Percentiles rank a stretch among this genome's conserved stretches.
These are phyloP conservation scores for Lepus europaeus DNA, from an alignment of 2,113 vertebrate genomes.

Conservation along the genomic window DNA sequence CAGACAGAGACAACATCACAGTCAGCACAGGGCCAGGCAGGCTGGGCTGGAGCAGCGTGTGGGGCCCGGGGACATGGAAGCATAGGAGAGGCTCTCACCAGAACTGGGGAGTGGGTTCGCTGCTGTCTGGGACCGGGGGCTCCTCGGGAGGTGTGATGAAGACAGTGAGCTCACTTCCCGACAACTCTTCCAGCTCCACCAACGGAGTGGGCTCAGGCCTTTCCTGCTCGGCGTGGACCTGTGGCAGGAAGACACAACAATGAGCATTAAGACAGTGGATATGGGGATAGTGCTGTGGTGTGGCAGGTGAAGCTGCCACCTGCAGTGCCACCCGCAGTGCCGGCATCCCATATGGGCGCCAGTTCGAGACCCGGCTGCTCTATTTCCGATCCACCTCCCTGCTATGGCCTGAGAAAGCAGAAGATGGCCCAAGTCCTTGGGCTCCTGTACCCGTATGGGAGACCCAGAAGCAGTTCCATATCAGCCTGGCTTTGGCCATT, in stretches of 20 bases:
- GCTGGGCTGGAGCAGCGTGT: fast-evolving
- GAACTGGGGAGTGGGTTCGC: constrained; percentile 90
- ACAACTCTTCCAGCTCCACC: constrained; percentile 93
- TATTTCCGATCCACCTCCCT: too few species aligned
- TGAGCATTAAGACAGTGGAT: background rate
- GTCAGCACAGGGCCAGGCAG: background rate
- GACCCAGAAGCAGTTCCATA: too few species aligned
- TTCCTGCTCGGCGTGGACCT: constrained; percentile 93
- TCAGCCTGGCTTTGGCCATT: too few species aligned
- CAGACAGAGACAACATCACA: background rate
- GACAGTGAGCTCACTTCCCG: constrained; percentile 94
- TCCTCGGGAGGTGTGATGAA: constrained; percentile 97
- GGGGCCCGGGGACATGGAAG: fast-evolving
- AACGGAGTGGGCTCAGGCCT: constrained; percentile 91
- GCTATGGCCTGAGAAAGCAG: too few species aligned
- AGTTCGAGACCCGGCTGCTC: too few species aligned
- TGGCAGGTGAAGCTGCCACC: too few species aligned
- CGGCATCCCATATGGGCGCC: too few species aligned
- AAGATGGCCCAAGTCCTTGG: too few species aligned
- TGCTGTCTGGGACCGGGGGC: constrained; percentile 89
- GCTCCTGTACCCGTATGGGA: too few species aligned
- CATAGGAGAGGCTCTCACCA: constrained; percentile 84
- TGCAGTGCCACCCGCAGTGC: too few species aligned
- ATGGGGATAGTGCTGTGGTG: background rate
- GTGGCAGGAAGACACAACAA: background rate